phyloP scores from a whole-genome alignment of 2,797 vertebrate species.

The Lepilemur ruficaudatus region DNA sequence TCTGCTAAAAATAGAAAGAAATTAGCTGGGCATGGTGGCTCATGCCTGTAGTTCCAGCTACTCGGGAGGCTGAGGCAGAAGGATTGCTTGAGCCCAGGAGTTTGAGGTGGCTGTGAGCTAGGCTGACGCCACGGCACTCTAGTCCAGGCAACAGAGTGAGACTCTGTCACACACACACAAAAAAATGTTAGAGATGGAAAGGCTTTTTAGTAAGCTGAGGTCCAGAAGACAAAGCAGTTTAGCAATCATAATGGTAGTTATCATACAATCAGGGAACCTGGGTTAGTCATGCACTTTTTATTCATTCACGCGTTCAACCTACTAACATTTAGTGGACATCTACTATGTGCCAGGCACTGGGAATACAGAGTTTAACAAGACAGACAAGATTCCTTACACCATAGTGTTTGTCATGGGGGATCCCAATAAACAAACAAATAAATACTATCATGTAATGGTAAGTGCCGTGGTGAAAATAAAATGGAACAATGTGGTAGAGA shows the following conservation, averaged over 20 bases:
- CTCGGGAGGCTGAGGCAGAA: no score
- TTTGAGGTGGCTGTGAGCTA: no score
- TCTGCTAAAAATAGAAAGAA: no score
- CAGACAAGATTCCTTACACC: neutral
- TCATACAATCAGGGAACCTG: neutral
- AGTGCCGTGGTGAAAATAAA: neutral
- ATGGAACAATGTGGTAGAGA: neutral
- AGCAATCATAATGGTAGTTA: neutral
- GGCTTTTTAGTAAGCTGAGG: constrained; percentile 11
- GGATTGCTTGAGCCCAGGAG: no score
- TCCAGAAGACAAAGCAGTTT: neutral
- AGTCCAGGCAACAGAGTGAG: no score
- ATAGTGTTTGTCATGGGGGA: neutral
- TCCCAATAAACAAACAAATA: neutral
- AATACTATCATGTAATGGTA: neutral
- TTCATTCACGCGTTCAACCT: neutral
- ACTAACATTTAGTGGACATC: neutral
- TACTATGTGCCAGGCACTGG: neutral
- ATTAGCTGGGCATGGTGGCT: no score
- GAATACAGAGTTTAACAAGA: neutral
- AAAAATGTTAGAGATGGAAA: neutral
- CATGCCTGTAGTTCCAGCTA: no score
- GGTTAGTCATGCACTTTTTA: neutral
- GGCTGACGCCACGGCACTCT: no score
- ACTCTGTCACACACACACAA: neutral